A percentile compares a stretch with the other conserved stretches of the same genome.
Conservation (phyloP, 92 coral and sea anemone genomes). For the Chrysogorgia sp. region DNA sequence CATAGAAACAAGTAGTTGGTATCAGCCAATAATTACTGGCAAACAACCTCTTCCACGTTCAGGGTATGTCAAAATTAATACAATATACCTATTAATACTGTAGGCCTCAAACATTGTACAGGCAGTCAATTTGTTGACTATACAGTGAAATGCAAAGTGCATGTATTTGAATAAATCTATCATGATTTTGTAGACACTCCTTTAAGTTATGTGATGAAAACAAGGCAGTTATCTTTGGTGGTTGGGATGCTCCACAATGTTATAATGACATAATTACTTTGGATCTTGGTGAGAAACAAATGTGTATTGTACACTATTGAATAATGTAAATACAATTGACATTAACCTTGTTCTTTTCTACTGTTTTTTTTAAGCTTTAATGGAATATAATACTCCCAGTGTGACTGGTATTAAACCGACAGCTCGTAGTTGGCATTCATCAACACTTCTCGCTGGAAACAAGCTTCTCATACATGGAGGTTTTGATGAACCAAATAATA, state of each 20-base stretch:
- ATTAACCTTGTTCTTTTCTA: too few species aligned
- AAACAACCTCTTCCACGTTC: slow-evolving; percentile 77
- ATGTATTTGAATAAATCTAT: not conserved
- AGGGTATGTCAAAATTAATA: slow-evolving; percentile 62
- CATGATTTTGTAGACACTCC: slow-evolving; percentile 67
- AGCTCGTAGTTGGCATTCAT: slow-evolving; percentile 90
- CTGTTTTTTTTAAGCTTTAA: slow-evolving; percentile 63
- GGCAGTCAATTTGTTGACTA: too few species aligned
- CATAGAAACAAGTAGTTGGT: slow-evolving; percentile 76
- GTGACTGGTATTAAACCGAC: slow-evolving; percentile 73
- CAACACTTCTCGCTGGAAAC: slow-evolving; percentile 67
- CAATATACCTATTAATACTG: not conserved
- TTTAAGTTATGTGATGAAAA: slow-evolving; percentile 65
- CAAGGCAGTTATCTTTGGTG: slow-evolving; percentile 83
- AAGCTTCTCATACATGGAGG: slow-evolving; percentile 88
- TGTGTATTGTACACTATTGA: not conserved
- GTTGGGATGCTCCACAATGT: slow-evolving; percentile 94
- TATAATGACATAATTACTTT: slow-evolving; percentile 76
- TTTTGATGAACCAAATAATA: slow-evolving; percentile 67
- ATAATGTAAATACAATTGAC: not conserved
- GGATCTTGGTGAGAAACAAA: slow-evolving; percentile 67
- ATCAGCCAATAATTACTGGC: slow-evolving; percentile 77
- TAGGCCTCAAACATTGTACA: not conserved
- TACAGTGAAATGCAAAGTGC: not conserved
- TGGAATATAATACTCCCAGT: slow-evolving; percentile 78